phyloP scores from a whole-genome alignment of 1,140 invertebrate genomes.

The Heliothis virescens region DNA sequence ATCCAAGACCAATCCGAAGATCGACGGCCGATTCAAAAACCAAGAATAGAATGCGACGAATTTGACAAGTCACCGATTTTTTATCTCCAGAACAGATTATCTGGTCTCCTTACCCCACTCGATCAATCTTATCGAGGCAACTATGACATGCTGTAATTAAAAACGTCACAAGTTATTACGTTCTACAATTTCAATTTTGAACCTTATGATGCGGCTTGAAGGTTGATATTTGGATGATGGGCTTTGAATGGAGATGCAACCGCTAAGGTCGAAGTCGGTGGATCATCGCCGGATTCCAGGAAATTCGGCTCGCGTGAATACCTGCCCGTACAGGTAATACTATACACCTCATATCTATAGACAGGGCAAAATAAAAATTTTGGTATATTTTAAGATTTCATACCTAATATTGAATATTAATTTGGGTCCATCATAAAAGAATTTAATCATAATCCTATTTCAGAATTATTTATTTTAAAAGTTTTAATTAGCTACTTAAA shows the following conservation, averaged over 20 bases:
- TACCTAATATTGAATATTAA: neutral
- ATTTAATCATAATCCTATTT: no score
- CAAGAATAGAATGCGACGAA: slow-evolving; percentile 79
- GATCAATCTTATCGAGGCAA: slow-evolving; percentile 84
- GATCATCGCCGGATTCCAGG: slow-evolving; percentile 85
- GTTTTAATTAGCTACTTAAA: neutral
- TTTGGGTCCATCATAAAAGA: no score
- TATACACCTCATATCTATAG: slow-evolving; percentile 45
- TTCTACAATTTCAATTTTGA: slow-evolving; percentile 14
- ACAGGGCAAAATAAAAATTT: slow-evolving; percentile 24
- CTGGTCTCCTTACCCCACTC: slow-evolving; percentile 83
- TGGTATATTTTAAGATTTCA: no score
- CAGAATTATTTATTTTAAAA: no score
- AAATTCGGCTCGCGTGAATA: slow-evolving; percentile 85
- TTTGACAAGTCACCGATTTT: slow-evolving; percentile 85
- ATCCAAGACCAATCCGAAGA: slow-evolving; percentile 67
- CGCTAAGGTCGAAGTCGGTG: slow-evolving; percentile 70
- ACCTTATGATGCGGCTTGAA: slow-evolving; percentile 47
- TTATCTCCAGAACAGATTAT: slow-evolving; percentile 79
- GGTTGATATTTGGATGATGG: slow-evolving; percentile 45
- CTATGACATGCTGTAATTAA: slow-evolving; percentile 57
- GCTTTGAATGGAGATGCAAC: slow-evolving; percentile 61
- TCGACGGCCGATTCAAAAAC: slow-evolving; percentile 67
- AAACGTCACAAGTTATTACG: slow-evolving; percentile 25
- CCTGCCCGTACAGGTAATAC: slow-evolving; percentile 82